Evolutionary conservation across 2,888 invertebrate species (phyloP), one percentile per base, ranked within the genome.

Genomic region (Aleiodes leptofemur): DNA sequence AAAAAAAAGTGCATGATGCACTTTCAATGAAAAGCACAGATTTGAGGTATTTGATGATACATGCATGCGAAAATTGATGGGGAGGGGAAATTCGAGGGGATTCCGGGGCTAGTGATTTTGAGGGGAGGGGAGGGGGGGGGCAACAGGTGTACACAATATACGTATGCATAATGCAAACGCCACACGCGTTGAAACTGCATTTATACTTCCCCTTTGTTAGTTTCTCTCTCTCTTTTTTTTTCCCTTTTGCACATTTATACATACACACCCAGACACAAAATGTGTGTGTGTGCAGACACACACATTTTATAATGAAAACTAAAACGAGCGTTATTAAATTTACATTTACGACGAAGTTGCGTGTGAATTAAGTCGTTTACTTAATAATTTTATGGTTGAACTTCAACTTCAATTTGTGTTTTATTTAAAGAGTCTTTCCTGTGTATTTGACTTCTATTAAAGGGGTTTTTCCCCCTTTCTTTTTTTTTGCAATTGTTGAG

Each of bases 131-230:
- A 2, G 23, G 23, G 2, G 59, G 57, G 83, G 85, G 86, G 87
- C 87, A 87, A 87, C 87, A 87, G 87, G 87, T 87, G 87, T 86
- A 86, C 86, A 86, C 86, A 84, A 72, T 69, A 53, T 34, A 23
- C 23, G 23, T 72, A 64, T 57, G 72, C 69, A 74, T 77, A 77
- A 74, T 76, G 73, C 69, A 74, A 69, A 56, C 34, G 34, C 34
- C 50, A 69, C 69, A 70, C 73, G 68, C 59, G 76, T 68, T 66
- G 4, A 11, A 7, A 11, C 31, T 61, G 68, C 59, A 73, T 68
- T 66, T 13, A 11, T n/a, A 11, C 31, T 61, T 61, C 31, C 34
- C 14, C 43, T 43, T 16, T 66, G n/a, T 14, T 56, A 23, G 23
- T 56, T 56, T 56, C 29, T 9, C 34, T 34, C 34, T 34, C 34